A percentile compares a stretch with the other conserved stretches of the same genome.
Conservation (phyloP, 2,113 vertebrate genomes). For the Natator depressus region DNA sequence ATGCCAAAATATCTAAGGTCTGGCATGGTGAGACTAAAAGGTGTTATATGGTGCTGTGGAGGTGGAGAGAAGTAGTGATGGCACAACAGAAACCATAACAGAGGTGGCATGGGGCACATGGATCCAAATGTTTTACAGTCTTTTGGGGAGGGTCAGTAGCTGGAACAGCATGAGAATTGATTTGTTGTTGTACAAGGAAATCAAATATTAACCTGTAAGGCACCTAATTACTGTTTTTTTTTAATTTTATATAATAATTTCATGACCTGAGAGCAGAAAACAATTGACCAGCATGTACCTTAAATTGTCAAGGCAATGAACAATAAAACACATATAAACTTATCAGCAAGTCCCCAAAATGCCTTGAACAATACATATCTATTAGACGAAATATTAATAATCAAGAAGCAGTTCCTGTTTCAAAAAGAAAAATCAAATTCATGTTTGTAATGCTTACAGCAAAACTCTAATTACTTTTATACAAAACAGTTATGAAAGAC, state of each 20-base stretch:
- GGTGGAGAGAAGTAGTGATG: too few relatives aligned
- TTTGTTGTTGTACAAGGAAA: background rate
- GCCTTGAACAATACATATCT: background rate
- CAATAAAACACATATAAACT: background rate
- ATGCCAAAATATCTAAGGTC: background rate
- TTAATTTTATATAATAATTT: background rate
- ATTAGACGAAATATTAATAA: background rate
- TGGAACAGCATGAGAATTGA: background rate
- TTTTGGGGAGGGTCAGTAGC: background rate
- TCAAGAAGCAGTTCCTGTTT: background rate
- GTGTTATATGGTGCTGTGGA: too few relatives aligned
- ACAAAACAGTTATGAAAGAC: background rate
- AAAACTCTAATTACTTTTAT: background rate
- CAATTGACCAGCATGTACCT: background rate
- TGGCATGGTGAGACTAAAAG: background rate
- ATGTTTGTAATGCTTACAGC: background rate
- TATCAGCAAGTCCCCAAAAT: background rate
- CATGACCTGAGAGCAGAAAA: background rate
- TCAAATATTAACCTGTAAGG: background rate
- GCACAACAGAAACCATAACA: too few relatives aligned
- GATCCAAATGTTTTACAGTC: background rate
- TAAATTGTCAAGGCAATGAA: background rate
- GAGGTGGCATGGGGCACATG: too few relatives aligned
- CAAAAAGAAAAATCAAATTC: background rate
- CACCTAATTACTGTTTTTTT: background rate